Percentiles rank a stretch among this genome's conserved stretches.
Evolutionary conservation across 2,888 invertebrate genomes (phyloP).

Genomic region (Homarus gammarus): DNA sequence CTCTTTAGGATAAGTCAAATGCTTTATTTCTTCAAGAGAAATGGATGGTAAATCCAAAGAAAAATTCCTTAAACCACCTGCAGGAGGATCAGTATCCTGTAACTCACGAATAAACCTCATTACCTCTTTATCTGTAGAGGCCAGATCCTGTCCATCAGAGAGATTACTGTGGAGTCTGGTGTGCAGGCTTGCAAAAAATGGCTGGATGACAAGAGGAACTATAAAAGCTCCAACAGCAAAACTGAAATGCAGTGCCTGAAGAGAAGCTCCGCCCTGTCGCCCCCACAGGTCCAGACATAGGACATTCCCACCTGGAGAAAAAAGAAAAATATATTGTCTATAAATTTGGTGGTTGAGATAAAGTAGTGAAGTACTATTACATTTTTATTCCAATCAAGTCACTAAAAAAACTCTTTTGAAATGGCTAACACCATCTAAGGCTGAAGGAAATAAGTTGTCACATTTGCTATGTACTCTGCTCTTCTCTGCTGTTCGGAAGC

Average conservation of each 20-base stretch:
- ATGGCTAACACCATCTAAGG: no score
- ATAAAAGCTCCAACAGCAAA: conserved; percentile 80
- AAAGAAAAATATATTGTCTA: neutral
- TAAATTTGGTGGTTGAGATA: no score
- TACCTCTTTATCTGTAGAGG: neutral
- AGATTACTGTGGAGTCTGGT: neutral
- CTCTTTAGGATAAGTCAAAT: neutral
- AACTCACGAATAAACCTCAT: neutral
- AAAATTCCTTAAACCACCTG: neutral
- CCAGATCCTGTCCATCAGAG: neutral
- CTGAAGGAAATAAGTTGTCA: no score
- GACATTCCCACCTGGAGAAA: conserved; percentile 73
- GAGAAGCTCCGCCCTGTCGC: conserved; percentile 78
- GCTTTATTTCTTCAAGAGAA: neutral
- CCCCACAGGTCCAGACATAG: conserved; percentile 77
- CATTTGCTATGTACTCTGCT: no score
- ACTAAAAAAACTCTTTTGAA: no score
- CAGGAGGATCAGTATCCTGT: neutral
- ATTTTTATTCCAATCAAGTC: no score
- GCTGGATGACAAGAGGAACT: conserved; percentile 80
- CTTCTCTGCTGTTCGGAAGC: no score
- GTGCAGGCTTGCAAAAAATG: conserved; percentile 78
- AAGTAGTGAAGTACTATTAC: no score
- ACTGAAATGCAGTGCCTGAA: conserved; percentile 80
- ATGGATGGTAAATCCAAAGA: neutral